phyloP scores from a whole-genome alignment of 2,888 invertebrate species.

The Dynastes maya region DNA sequence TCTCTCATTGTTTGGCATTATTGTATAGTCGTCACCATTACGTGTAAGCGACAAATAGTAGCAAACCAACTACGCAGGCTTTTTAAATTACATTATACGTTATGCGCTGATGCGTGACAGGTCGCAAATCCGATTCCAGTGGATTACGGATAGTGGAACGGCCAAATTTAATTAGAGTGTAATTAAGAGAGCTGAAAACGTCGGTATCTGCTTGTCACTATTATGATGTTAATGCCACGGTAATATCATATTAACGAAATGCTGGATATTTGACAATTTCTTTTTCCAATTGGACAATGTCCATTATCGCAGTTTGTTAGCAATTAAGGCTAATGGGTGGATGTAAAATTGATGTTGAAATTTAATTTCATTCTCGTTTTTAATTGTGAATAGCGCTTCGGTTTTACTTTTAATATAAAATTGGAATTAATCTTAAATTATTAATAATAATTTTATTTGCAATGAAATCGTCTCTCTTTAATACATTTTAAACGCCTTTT shows the following conservation, averaged over 20 bases:
- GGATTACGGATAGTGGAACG: slow-evolving; percentile 22
- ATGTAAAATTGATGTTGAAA: no score
- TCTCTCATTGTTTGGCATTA: neutral
- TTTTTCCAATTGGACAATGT: no score
- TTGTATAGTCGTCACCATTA: neutral
- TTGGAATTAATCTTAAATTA: no score
- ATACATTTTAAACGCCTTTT: no score
- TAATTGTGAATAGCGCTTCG: no score
- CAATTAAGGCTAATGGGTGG: no score
- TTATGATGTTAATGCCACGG: slow-evolving; percentile 2
- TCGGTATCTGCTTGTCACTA: slow-evolving; percentile 23
- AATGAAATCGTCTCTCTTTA: no score
- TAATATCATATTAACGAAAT: slow-evolving; percentile 6
- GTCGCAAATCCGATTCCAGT: slow-evolving; percentile 28
- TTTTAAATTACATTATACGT: slow-evolving; percentile 28
- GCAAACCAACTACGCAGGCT: neutral
- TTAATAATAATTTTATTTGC: no score
- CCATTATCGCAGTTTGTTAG: no score
- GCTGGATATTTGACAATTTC: no score
- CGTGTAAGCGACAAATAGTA: neutral
- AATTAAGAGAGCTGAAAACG: slow-evolving; percentile 25
- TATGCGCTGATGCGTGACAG: slow-evolving; percentile 15
- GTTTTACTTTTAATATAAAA: no score
- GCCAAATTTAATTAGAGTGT: slow-evolving; percentile 27
- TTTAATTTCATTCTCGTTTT: no score